Percentiles rank a stretch among this genome's conserved stretches.
phyloP scores from a whole-genome alignment of 2,113 vertebrate genomes.

The Triplophysa siluroides region DNA sequence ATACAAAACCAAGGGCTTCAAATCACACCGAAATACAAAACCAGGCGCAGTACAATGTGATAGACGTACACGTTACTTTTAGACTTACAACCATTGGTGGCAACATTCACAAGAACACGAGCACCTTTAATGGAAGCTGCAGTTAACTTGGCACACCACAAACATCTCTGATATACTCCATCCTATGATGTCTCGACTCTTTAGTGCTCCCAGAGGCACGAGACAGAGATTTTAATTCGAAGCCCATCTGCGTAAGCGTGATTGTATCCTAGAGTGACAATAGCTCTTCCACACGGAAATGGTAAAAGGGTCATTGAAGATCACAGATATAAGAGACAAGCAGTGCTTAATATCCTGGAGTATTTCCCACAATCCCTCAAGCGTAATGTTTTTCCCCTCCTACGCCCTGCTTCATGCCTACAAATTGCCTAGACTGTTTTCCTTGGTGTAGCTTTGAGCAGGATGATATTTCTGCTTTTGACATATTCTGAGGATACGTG shows the following conservation, averaged over 20 bases:
- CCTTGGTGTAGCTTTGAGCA: neutral
- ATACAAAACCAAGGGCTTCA: neutral
- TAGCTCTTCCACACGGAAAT: neutral
- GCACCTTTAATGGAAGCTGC: slow-evolving; percentile 22
- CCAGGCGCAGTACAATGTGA: neutral
- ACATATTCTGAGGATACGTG: slow-evolving; percentile 27
- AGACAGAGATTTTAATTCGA: slow-evolving; percentile 20
- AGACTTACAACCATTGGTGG: neutral
- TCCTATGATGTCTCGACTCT: slow-evolving; percentile 21
- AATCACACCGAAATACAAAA: neutral
- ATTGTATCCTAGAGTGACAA: slow-evolving; percentile 23
- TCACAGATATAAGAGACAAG: slow-evolving; percentile 1
- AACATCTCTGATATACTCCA: neutral
- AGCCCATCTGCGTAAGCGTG: slow-evolving; percentile 4
- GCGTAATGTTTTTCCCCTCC: slow-evolving; percentile 31
- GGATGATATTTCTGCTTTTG: slow-evolving; percentile 34
- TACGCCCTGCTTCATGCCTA: slow-evolving; percentile 7
- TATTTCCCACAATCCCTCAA: slow-evolving; percentile 21
- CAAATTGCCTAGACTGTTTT: slow-evolving; percentile 34
- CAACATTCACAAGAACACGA: slow-evolving; percentile 11
- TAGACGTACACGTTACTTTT: slow-evolving; percentile 8
- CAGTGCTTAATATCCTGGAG: slow-evolving; percentile 9
- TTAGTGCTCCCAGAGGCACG: neutral
- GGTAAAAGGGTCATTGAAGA: slow-evolving; percentile 29
- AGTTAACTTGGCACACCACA: slow-evolving; percentile 22